Base-by-base conservation (phyloP, 1,140 invertebrate species). In the Harpegnathos saltator region DNA sequence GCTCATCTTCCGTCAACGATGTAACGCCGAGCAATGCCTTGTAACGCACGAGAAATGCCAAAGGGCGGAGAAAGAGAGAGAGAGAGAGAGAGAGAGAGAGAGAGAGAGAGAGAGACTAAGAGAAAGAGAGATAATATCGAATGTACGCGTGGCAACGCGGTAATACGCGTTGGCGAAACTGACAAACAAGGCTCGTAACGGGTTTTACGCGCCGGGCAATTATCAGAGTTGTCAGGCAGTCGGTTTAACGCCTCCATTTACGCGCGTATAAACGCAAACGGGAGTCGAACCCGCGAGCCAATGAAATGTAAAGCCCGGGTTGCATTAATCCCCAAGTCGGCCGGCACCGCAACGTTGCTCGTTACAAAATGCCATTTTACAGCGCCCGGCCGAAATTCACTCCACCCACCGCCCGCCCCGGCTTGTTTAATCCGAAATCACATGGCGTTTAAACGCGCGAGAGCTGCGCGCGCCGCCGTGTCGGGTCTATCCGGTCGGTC, bases 191-290 rank as follows among this genome's bases (percentile, higher is more conserved):
- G 74, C 88, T 89, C 90, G 88, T 90, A 90, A 92, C 92, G 88
- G 91, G 83, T 94, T 93, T 93, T 93, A 92, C 91, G 89, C 84
- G 91, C 90, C 80, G 88, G 85, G 90, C 91, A 94, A 94, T 94
- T 94, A 94, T 93, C 92, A 87, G 91, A 93, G 92, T 92, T 94
- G 93, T 93, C 93, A 93, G 90, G 62, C 90, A 92, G 92, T 93
- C 91, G 90, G 92, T 93, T 93, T 91, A 93, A 92, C 91, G 86
- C 92, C 90, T 92, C 90, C 85, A 89, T 93, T 92, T 92, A 91
- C 91, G 90, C 75, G 84, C 85, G 71, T 89, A 92, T 91, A 93
- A 93, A 91, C 81, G 81, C 88, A 90, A 91, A 91, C 87, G 83
- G 74, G 83, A 89, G 90, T 90, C 77, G 84, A 78, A 89, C 74